Evolutionary conservation across 2,113 vertebrate genomes (phyloP), one percentile per base, ranked within the genome.

Genomic region (Neodontobutis hainanensis): DNA sequence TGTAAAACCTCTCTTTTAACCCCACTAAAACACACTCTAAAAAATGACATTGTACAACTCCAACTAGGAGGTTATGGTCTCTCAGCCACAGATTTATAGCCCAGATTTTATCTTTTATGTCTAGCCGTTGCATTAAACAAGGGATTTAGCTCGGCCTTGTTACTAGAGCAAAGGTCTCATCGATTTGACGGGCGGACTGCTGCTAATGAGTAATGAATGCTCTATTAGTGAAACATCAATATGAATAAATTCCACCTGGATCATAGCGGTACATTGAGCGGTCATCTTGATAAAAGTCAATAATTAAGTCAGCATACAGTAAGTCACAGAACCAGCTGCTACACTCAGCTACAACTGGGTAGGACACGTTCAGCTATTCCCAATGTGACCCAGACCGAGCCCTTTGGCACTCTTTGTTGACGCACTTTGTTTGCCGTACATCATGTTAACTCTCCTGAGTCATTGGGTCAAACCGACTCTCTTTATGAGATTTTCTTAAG

Each of bases 191-290:
- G 72, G 36, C 65, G 8, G 57, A 69, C 64, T 71, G 72, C 64
- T 51, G 67, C 60, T 77, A 82, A 82, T 77, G 73, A 80, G 43
- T 65, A 73, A 80, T 65, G 73, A 9, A 70, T 15, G 49, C 58
- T 38, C 67, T 27, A 65, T 84, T 70, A 84, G 65, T 16, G 44
- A 19, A 70, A 65, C 64, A 68, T 80, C 73, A 16, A 75, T 82
- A 75, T 48, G 52, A 57, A 80, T 65, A 19, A 49, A 69, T 51
- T 77, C 70, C 81, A 70, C 42, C 57, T 44, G 67, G 65, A 65
- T 65, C 56, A 34, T 47, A 15, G 56, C 55, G 51, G 42, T 51
- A 11, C 35, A 56, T 40, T n/a, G 46, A 75, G 38, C 0, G 32
- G 63, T 71, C 43, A n/a, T 44, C 35, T 40, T 8, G 46, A 11